Evolutionary conservation across 2,888 invertebrate genomes (phyloP).

Genomic region (Troides aeacus): DNA sequence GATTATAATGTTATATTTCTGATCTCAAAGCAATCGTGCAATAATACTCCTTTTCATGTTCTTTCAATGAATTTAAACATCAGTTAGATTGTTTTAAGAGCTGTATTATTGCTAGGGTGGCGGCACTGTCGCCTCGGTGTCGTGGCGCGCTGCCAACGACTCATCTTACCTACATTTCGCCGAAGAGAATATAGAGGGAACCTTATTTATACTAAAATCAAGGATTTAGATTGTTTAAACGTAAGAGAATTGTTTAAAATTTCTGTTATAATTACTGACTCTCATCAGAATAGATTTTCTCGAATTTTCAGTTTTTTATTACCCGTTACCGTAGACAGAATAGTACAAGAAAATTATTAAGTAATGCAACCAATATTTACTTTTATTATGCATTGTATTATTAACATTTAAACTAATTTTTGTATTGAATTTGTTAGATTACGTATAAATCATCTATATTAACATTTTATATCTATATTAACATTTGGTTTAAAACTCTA

Average conservation of each 20-base stretch:
- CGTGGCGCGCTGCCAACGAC: constrained; percentile 61
- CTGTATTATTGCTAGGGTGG: constrained; percentile 40
- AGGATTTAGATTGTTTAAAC: constrained; percentile 23
- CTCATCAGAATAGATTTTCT: not conserved
- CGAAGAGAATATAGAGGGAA: constrained; percentile 42
- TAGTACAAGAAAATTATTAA: no score
- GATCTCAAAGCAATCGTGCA: not conserved
- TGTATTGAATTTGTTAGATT: no score
- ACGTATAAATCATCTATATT: not conserved
- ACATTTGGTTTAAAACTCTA: not conserved
- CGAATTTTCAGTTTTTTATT: not conserved
- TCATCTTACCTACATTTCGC: constrained; percentile 56
- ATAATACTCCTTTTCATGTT: constrained; percentile 32
- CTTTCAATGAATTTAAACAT: constrained; percentile 42
- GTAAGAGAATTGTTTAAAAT: constrained; percentile 3
- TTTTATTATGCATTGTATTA: no score
- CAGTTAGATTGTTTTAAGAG: constrained; percentile 48
- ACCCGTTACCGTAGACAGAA: not conserved
- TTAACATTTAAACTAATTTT: not conserved
- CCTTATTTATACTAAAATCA: constrained; percentile 35
- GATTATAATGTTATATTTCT: not conserved
- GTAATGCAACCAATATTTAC: no score
- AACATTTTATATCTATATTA: no score
- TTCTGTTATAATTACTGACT: not conserved
- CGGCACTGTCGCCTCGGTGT: constrained; percentile 42